These are phyloP conservation scores for Globia sparganii DNA, from an alignment of 2,888 invertebrate genomes.

Conservation along the genomic window DNA sequence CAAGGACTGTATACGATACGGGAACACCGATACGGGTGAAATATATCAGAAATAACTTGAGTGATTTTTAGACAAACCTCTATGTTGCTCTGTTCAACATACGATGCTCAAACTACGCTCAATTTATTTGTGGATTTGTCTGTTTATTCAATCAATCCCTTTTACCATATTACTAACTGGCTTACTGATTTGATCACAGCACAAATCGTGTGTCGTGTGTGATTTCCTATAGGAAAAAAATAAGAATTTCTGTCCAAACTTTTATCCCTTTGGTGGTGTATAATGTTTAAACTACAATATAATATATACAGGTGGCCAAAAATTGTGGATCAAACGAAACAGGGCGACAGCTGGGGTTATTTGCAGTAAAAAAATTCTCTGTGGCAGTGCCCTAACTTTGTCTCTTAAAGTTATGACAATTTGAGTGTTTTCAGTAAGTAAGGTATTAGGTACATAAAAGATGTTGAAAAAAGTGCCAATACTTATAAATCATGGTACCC, in stretches of 20 bases:
- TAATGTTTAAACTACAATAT: too few relatives aligned
- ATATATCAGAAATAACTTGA: slow-evolving; percentile 17
- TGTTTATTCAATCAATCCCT: background rate
- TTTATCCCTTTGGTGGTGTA: background rate
- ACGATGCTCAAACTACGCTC: too few relatives aligned
- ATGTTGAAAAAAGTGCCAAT: too few relatives aligned
- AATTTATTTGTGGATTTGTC: slow-evolving; percentile 1
- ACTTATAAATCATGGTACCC: too few relatives aligned
- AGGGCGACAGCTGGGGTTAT: too few relatives aligned
- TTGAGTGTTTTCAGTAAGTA: too few relatives aligned
- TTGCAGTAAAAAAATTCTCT: too few relatives aligned
- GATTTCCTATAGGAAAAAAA: background rate
- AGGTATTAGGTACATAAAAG: too few relatives aligned
- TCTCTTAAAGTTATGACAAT: too few relatives aligned
- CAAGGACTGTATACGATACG: background rate
- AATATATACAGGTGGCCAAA: too few relatives aligned
- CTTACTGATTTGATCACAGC: background rate
- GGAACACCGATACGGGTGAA: background rate
- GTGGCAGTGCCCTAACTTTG: too few relatives aligned
- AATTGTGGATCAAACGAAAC: too few relatives aligned
- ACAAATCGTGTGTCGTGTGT: background rate
- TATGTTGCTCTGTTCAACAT: background rate
- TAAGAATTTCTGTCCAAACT: background rate
- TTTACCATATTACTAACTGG: background rate
- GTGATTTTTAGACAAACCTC: slow-evolving; percentile 5